Evolutionary conservation across 2,888 invertebrate species (phyloP).

Genomic region (Gymnocheta viridis): DNA sequence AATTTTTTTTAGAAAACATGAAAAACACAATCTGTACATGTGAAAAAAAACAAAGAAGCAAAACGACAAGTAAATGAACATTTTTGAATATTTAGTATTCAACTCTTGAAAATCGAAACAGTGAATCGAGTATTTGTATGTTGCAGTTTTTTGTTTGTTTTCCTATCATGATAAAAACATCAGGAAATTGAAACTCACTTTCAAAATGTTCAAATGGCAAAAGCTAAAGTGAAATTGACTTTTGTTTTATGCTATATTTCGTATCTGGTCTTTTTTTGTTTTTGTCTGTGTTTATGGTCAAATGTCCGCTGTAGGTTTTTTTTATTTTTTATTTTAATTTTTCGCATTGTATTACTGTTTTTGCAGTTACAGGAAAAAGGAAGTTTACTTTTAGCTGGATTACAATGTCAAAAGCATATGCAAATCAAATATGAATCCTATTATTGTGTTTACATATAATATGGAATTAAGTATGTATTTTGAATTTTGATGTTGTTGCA

Average conservation of each 20-base stretch:
- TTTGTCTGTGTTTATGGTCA: conserved; percentile 37
- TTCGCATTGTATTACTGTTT: conserved; percentile 1
- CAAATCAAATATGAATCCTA: conserved; percentile 13
- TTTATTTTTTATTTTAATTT: not conserved
- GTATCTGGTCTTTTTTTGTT: not conserved
- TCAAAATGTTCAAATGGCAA: conserved; percentile 67
- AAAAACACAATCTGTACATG: conserved; percentile 35
- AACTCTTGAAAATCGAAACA: conserved; percentile 45
- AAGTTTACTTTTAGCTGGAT: conserved; percentile 59
- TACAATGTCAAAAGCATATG: not conserved
- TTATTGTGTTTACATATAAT: conserved; percentile 6
- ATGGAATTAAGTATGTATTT: conserved; percentile 24
- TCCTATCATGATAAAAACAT: conserved; percentile 64
- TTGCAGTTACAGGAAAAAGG: conserved; percentile 63
- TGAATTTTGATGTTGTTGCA: conserved; percentile 1
- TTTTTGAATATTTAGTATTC: conserved; percentile 57
- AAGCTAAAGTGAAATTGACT: conserved; percentile 59
- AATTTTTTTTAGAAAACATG: conserved; percentile 42
- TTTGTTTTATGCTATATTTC: conserved; percentile 23
- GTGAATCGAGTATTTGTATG: conserved; percentile 25
- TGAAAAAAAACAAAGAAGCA: not conserved
- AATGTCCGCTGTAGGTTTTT: conserved; percentile 33
- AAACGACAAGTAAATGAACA: not conserved
- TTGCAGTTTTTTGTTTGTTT: conserved; percentile 27
- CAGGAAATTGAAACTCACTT: conserved; percentile 69